Percentiles rank a stretch among this genome's conserved stretches.
These are phyloP conservation scores for Sphaerodactylus townsendi DNA, from an alignment of 2,113 vertebrate genomes.

Conservation along the genomic window DNA sequence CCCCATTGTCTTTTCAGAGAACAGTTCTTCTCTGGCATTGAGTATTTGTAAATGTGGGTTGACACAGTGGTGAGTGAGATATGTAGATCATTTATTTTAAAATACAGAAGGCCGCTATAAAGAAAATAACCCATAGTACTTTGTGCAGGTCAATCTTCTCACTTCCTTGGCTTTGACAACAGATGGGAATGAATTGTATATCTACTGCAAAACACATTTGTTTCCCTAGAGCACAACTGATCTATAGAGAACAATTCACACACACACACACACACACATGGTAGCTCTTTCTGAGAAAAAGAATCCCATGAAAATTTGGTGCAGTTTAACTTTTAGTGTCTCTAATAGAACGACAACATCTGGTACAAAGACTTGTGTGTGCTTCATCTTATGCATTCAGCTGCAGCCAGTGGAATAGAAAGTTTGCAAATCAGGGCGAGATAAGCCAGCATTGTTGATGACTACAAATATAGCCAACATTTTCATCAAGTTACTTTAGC, in stretches of 20 bases:
- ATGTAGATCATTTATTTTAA: neutral
- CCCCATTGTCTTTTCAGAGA: too few species aligned
- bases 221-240: constrained; percentile 39
- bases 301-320: neutral
- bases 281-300: neutral
- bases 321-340: neutral
- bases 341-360: neutral
- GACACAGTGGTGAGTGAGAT: neutral
- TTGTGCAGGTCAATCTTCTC: neutral
- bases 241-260: neutral
- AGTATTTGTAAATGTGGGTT: too few species aligned
- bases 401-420: neutral
- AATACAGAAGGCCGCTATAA: neutral
- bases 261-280: neutral
- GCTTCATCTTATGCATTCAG: neutral
- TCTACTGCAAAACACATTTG: constrained; percentile 38
- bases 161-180: neutral
- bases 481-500: constrained; percentile 6
- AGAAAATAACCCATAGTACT: neutral
- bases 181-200: neutral
- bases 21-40: too few species aligned
- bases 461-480: neutral
- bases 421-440: neutral
- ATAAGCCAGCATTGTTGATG: neutral
- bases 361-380: neutral